Evolutionary conservation across 2,113 vertebrate genomes (phyloP), one percentile per base, ranked within the genome.

Genomic region (Alexandromys fortis): DNA sequence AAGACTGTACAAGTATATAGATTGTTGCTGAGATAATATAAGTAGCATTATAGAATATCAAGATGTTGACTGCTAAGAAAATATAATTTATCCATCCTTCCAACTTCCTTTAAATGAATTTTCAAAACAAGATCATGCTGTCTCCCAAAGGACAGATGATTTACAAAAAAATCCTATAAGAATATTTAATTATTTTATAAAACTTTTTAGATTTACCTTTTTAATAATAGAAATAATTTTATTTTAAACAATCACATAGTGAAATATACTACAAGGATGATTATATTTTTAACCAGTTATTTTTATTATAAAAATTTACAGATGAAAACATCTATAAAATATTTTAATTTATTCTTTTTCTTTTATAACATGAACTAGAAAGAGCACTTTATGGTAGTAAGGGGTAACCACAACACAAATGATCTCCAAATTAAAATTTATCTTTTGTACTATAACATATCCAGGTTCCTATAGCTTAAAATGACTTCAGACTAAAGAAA

Each of bases 331-430:
- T 47, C 55, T 47, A 21, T 7, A 21, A 5, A 91, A 38, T 12
- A 58, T 19, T 68, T 63, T 1, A 86, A 81, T 85, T 91, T 78
- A 19, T 22, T 33, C 22, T 89, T 22, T 92, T 28, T 91, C 5
- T 55, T 52, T 4, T 11, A 30, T 42, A 35, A 81, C 22, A 82
- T 45, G n/a, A 6, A 24, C 16, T 55, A 67, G 5, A 17, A n/a
- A 6, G 28, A 78, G 6, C 7, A 45, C 0, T 63, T 8, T 1
- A 6, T 55, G 24, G 2, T 47, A 4, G 1, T 49, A 55, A 7
- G 7, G 28, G 6, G 0, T 26, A 30, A 55, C n/a, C 16, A n/a
- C 26, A 55, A 45, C 22, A 22, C 11, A 7, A 22, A 0, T 12
- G 3, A 24, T 1, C 8, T 9, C 17, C 85, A 26, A 68, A 3